A percentile compares a stretch with the other conserved stretches of the same genome.
Conservation (phyloP, 2,113 vertebrate species). For the Proteles cristata region DNA sequence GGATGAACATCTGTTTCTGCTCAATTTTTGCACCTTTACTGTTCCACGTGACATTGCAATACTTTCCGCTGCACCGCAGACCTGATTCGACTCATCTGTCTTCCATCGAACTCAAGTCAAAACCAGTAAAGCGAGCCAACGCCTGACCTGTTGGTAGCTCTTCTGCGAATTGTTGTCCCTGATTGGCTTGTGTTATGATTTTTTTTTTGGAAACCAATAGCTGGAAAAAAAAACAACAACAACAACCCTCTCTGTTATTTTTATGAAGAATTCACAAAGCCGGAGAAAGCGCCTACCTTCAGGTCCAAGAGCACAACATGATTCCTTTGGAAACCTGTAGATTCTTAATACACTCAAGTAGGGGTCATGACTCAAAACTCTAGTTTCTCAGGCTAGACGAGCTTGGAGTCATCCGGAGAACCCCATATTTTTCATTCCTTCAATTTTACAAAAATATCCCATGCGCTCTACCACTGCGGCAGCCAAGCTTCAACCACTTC, state of each 20-base stretch:
- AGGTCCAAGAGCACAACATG: background rate
- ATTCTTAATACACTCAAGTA: background rate
- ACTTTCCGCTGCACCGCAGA: background rate
- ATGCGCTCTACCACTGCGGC: background rate
- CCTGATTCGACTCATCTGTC: conserved; percentile 20
- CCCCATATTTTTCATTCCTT: background rate
- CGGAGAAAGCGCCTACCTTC: background rate
- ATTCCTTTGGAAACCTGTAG: background rate
- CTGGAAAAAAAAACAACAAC: background rate
- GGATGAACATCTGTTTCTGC: conserved; percentile 46
- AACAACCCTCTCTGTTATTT: background rate
- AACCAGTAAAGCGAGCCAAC: conserved; percentile 4
- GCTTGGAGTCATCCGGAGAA: background rate
- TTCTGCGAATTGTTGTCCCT: background rate
- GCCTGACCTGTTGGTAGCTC: background rate
- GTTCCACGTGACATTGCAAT: background rate
- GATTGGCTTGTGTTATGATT: background rate
- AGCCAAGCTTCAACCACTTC: background rate
- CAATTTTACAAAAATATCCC: background rate
- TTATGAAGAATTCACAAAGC: background rate
- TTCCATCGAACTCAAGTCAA: conserved; percentile 48
- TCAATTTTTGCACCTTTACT: conserved; percentile 44
- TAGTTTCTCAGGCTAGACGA: background rate
- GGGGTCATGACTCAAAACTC: background rate
- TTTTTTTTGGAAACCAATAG: background rate